These are phyloP conservation scores for Sebastes kiyomatsui DNA, from an alignment of 2,797 vertebrate species.

Conservation along the genomic window DNA sequence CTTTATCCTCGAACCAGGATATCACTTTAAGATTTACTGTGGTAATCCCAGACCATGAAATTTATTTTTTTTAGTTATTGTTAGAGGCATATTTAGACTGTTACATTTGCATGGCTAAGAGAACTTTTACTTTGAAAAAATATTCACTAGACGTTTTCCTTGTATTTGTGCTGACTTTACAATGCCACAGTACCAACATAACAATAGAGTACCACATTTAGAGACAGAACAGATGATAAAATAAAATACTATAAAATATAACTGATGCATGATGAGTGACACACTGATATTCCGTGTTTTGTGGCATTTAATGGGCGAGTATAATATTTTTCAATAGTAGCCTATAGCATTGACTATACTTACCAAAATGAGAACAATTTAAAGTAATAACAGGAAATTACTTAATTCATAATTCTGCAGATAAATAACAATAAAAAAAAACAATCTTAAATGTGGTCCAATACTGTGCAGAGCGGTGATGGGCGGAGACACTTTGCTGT, in stretches of 20 bases:
- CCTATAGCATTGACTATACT: neutral
- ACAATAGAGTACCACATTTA: neutral
- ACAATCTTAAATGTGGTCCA: slow-evolving; percentile 9
- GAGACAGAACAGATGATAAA: neutral
- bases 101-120: neutral
- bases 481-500: slow-evolving; percentile 69
- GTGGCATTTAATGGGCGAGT: neutral
- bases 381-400: neutral
- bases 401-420: neutral
- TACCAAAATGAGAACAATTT: neutral
- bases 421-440: neutral
- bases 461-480: slow-evolving; percentile 13
- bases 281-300: neutral
- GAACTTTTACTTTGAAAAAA: slow-evolving; percentile 42
- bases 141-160: neutral
- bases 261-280: neutral
- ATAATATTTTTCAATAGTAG: neutral
- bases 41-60: no score
- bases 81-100: no score
- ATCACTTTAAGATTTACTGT: no score
- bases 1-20: no score
- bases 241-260: neutral
- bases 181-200: neutral
- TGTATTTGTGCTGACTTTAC: slow-evolving; percentile 14
- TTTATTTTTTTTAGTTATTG: no score